phyloP scores from a whole-genome alignment of 92 coral and sea anemone genomes.

The Ricordea florida region DNA sequence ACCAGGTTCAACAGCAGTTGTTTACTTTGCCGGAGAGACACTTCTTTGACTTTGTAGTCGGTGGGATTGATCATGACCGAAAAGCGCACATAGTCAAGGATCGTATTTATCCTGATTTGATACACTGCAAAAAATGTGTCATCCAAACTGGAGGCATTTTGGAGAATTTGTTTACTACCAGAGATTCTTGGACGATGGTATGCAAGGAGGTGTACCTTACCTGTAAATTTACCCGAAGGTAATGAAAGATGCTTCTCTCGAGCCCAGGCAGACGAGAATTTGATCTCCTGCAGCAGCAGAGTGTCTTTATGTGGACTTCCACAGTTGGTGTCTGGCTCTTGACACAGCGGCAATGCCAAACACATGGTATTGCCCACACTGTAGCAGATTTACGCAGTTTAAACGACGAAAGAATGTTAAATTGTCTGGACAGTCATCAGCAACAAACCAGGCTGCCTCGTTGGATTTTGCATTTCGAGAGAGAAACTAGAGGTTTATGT shows the following conservation, averaged over 20 bases:
- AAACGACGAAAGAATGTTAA: conserved; percentile 14
- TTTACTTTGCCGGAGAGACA: conserved; percentile 23
- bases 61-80: conserved; percentile 14
- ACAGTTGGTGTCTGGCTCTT: conserved; percentile 36
- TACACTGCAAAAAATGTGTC: conserved; percentile 38
- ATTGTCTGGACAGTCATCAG: conserved; percentile 40
- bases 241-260: conserved; percentile 64
- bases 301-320: conserved; percentile 53
- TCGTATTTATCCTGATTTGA: conserved; percentile 36
- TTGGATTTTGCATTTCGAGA: conserved; percentile 51
- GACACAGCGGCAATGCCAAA: conserved; percentile 7
- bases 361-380: conserved; percentile 71
- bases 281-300: conserved; percentile 48
- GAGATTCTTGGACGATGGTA: conserved; percentile 67
- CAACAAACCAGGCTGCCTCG: background rate
- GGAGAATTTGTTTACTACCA: conserved; percentile 64
- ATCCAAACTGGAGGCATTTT: conserved; percentile 28
- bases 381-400: conserved; percentile 53
- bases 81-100: conserved; percentile 30
- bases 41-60: conserved; percentile 54
- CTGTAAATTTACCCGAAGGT: background rate
- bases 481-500: too few relatives aligned
- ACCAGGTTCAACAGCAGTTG: conserved; percentile 58
- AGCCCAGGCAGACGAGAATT: conserved; percentile 16
- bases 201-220: conserved; percentile 34